Base-by-base conservation (phyloP, 2,797 vertebrate genomes). In the Ctenopoma kingsleyae region DNA sequence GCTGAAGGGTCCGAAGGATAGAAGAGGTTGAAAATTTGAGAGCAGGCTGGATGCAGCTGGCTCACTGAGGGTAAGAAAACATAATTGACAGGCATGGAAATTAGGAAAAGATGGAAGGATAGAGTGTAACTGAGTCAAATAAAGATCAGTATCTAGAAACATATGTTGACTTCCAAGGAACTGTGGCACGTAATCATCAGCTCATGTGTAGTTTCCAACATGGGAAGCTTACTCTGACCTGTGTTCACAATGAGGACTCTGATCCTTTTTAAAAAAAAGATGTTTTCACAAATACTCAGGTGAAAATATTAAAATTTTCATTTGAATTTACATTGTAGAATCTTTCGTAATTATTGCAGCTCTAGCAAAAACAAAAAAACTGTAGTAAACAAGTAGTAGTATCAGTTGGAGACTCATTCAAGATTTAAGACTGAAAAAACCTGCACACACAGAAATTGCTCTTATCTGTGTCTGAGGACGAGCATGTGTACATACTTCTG, bases 1-100 rank as follows among this genome's bases (percentile, higher is more conserved):
- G 98, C 98, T 0, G 98, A 99, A 5, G 98, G 98, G 86, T 99
- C 98, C 17, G 98, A 98, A 1, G 97, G 97, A 79, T 96, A 98
- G 92, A 99, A 99, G 81, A 99, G 95, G 91, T 98, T 99, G 94
- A 98, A 98, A 62, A 99, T 95, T 79, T 99, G 98, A 78, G 95
- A 94, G 91, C 98, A 99, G 78, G 97, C 97, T 16, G 98, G 98
- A 58, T 94, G 97, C 7, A 99, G 93, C 76, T 98, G 97, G 81
- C 88, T 95, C 64, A 96, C 98, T 99, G 88, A 20, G 58, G 80
- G 59, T 60, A 48, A 72, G 36, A 71, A 62, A 78, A 47, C 36
- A 84, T 8, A 80, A 55, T 3, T 43, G 46, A 62, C 5, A 68
- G 0, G 3, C 2, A 32, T 15, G 15, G 25, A 3, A 10, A 56